Evolutionary conservation across 2,113 vertebrate genomes (phyloP), one percentile per base, ranked within the genome.

Genomic region (Tichodroma muraria): DNA sequence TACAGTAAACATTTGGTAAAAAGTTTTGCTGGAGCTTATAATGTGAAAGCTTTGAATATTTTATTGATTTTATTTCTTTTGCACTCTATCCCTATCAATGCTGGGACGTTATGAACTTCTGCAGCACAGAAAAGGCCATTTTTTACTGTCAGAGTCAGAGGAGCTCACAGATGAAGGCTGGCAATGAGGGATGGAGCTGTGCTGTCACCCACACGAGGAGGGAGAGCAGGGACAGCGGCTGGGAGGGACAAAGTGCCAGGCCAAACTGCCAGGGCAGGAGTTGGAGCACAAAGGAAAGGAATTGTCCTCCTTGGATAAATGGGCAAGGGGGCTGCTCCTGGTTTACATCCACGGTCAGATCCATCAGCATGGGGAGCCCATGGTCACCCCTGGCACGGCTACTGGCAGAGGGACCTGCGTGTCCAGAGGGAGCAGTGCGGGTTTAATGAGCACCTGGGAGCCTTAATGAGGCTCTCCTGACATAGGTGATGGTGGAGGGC

Each of bases 1-100:
- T 84, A 96, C 92, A 80, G 80, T 94, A 97, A 97, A 97, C 93
- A 96, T 81, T 89, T 95, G 88, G 90, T 85, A 75, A 94, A 97
- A 97, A 97, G 92, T 97, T 97, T 94, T 94, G 78, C 90, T 76
- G 6, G 33, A 84, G 95, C 91, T 95, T 95, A 94, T 95, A 93
- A 97, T 93, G 89, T 75, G 77, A 94, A 96, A 93, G 96, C 94
- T 97, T 94, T 96, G 94, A 97, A 98, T 97, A 96, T 97, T 97
- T 97, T 94, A 97, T 97, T 97, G 95, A 96, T 96, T 97, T 95
- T 92, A 96, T 97, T 95, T 75, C 89, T 93, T 95, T 96, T 94
- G 91, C 96, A 42, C 89, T 95, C 93, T 52, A 76, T 95, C 93
- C 93, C 95, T 91, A 91, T 97, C 91, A 95, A 80, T n/a, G 24